These are phyloP conservation scores for Phasianus colchicus DNA, from an alignment of 2,113 vertebrate genomes.

Conservation along the genomic window DNA sequence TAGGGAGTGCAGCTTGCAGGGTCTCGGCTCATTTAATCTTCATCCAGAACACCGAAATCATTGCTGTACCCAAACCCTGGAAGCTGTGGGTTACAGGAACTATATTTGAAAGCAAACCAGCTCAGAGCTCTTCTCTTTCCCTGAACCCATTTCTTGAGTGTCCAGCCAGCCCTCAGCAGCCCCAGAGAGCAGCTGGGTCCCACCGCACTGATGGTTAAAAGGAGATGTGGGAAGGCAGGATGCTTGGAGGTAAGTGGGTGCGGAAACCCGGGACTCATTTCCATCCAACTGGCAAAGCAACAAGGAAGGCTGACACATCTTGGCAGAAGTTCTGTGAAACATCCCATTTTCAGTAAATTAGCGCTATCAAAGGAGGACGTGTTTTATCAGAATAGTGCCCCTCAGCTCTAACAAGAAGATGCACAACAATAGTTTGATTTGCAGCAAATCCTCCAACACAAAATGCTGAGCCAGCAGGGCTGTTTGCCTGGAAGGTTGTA, in stretches of 20 bases:
- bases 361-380: background rate
- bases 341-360: background rate
- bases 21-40: background rate
- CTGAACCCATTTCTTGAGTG: background rate
- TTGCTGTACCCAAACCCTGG: background rate
- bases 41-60: background rate
- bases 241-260: background rate
- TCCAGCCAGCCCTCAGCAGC: background rate
- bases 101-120: background rate
- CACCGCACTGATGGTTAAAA: background rate
- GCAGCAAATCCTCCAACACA: constrained; percentile 7
- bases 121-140: background rate
- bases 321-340: background rate
- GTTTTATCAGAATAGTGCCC: background rate
- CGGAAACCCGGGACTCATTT: background rate
- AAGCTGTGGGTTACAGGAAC: background rate
- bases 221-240: background rate
- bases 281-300: background rate
- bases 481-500: constrained; percentile 2
- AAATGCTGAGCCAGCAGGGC: constrained; percentile 28
- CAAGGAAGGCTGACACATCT: background rate
- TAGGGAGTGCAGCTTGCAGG: background rate
- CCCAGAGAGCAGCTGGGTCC: background rate
- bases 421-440: background rate
- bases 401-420: background rate